phyloP scores from a whole-genome alignment of 2,888 invertebrate species.

The Synanthedon tipuliformis region DNA sequence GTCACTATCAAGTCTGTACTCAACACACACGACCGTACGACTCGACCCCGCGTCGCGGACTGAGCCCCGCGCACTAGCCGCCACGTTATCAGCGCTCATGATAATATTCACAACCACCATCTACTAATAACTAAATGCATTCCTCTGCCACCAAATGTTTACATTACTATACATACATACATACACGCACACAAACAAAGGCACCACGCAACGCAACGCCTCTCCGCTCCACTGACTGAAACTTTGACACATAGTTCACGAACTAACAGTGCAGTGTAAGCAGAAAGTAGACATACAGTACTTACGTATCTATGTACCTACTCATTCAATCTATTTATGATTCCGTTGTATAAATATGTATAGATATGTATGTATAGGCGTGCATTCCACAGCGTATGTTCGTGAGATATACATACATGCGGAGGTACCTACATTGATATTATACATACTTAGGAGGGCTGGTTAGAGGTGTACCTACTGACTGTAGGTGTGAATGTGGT shows the following conservation, averaged over 20 bases:
- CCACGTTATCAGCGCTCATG: slow-evolving; percentile 68
- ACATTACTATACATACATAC: slow-evolving; percentile 55
- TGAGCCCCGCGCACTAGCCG: slow-evolving; percentile 53
- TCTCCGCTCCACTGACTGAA: slow-evolving; percentile 25
- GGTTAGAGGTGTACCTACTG: no score
- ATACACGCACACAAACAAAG: slow-evolving; percentile 17
- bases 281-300: slow-evolving; percentile 32
- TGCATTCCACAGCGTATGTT: slow-evolving; percentile 59
- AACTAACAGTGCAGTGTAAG: slow-evolving; percentile 48
- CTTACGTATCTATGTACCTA: slow-evolving; percentile 39
- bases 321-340: slow-evolving; percentile 69
- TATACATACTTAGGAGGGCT: slow-evolving; percentile 14
- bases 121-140: slow-evolving; percentile 60
- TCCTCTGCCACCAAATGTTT: slow-evolving; percentile 62
- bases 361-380: slow-evolving; percentile 38
- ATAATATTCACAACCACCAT: slow-evolving; percentile 66
- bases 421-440: slow-evolving; percentile 34
- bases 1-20: slow-evolving; percentile 41
- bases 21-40: slow-evolving; percentile 58
- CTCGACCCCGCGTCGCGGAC: slow-evolving; percentile 67
- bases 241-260: slow-evolving; percentile 17
- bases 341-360: slow-evolving; percentile 23
- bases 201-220: slow-evolving; percentile 15
- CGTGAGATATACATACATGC: background rate
- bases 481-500: no score